Percentiles rank a stretch among this genome's conserved stretches.
Conservation (phyloP, 2,113 vertebrate species). For the Dromas ardeola region DNA sequence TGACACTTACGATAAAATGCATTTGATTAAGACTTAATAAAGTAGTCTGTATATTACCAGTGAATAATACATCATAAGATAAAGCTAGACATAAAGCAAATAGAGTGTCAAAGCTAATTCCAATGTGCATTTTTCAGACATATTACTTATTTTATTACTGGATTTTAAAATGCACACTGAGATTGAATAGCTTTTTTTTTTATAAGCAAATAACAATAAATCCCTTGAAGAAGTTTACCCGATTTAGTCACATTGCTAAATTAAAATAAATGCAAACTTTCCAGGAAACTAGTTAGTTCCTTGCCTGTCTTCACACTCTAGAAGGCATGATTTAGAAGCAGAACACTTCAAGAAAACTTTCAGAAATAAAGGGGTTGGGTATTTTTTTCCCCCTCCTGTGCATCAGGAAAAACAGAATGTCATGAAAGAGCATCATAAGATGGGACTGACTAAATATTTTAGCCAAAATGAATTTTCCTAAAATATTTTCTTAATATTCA, state of each 20-base stretch:
- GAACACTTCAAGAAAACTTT: background rate
- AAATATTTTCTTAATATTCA: background rate
- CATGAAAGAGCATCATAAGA: background rate
- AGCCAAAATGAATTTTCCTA: background rate
- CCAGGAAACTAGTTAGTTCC: background rate
- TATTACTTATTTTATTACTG: slow-evolving; percentile 81
- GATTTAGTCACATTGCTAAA: background rate
- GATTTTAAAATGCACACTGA: slow-evolving; percentile 74
- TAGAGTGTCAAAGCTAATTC: slow-evolving; percentile 91
- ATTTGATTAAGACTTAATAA: slow-evolving; percentile 86
- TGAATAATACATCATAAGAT: slow-evolving; percentile 91
- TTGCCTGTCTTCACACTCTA: background rate
- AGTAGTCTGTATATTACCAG: slow-evolving; percentile 81
- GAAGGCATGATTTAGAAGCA: background rate
- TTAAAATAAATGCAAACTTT: background rate
- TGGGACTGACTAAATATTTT: background rate
- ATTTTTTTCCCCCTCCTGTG: background rate
- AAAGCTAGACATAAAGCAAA: slow-evolving; percentile 91
- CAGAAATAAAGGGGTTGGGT: background rate
- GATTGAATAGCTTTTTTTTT: slow-evolving; percentile 55
- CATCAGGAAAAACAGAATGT: background rate
- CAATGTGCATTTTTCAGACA: slow-evolving; percentile 87
- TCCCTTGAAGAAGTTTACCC: slow-evolving; percentile 35
- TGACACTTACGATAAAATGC: slow-evolving; percentile 77
- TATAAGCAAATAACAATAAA: slow-evolving; percentile 40